Base-by-base conservation (phyloP, 2,888 invertebrate genomes). In the Julus scandinavius region DNA sequence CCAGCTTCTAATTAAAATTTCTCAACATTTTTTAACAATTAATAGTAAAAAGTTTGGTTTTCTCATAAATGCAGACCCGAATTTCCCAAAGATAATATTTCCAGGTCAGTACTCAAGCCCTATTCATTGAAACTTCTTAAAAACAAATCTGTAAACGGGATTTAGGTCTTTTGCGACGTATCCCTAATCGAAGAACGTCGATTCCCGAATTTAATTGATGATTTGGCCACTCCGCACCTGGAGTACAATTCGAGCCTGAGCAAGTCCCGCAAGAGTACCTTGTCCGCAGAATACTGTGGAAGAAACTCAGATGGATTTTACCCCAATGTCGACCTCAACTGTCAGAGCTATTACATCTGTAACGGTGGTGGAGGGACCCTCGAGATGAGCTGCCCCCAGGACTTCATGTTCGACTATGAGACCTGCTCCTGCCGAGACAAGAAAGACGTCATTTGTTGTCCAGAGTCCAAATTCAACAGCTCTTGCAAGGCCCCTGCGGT, bases 261-360 rank as follows among this genome's bases (percentile, higher is more conserved):
- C 5, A 4, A 5, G 63, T 4, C 63, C 63, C 20, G n/a, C 63
- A 63, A 63, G 20, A n/a, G 20, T 3, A 4, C 20, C n/a, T 20
- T 63, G 85, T 45, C 85, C n/a, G 17, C 41, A 3, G 17, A 45
- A 5, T 85, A 38, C 85, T 85, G 85, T 40, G 17, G 38, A 40
- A 13, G 54, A 3, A 50, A 49, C 13, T 13, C 49, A 5, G 38
- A 17, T 5, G 49, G 50, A 15, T 86, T 86, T 20, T 50, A 49
- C 50, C 49, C 86, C 20, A 54, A 86, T 40, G 3, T 50, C 17
- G 86, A 86, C 50, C n/a, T 20, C 15, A n/a, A 54, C 50, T 86
- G 45, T 50, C 41, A 49, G 17, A 86, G 54, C 49, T 86, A 86
- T n/a, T 86, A n/a, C 50, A 38, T 45, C 86, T 86, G 86, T 20